Base-by-base conservation (phyloP, 2,888 invertebrate species). In the Ormyrus labotus region DNA sequence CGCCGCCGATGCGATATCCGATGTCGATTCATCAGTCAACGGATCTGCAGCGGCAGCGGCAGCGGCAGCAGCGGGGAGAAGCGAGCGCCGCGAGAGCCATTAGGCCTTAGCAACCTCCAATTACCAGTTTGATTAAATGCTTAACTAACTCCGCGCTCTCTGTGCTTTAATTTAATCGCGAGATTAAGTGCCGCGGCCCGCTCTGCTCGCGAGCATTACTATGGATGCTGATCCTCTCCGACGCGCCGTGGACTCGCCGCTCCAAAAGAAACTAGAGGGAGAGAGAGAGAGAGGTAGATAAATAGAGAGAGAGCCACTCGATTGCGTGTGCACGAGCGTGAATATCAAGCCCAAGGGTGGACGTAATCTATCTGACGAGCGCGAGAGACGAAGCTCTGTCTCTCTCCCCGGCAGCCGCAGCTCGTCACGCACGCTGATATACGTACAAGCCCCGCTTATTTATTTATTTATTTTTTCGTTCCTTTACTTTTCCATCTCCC, bases 121-220 rank as follows among this genome's bases (percentile, higher is more conserved):
- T 90, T 89, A 89, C 88, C 86, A 87, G 88, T 89, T 90, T 89
- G 89, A 90, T 89, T 90, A 90, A 90, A 90, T 89, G 89, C 89
- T 89, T 89, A 89, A 89, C 89, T 89, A 89, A 89, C 89, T 89
- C 88, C 83, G 88, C 86, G 87, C 88, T 87, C 34, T 34, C 89
- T 88, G 87, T 87, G 88, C 87, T 89, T 89, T 89, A 89, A 90
- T 90, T 89, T 90, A 89, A 90, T 89, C 89, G 88, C 86, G 86
- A 89, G 87, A 89, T 88, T 89, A 88, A 89, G 87, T 88, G 87
- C 88, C 85, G 86, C 70, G 34, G 4, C 1, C 19, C 19, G 19
- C 19, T 19, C 19, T 1, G 19, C 19, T 19, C 19, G 19, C 19
- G 34, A 34, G 34, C 34, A 34, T 34, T 34, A 34, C 34, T 34